Base-by-base conservation (phyloP, 2,797 vertebrate species). In the Chloroceryle amazona region DNA sequence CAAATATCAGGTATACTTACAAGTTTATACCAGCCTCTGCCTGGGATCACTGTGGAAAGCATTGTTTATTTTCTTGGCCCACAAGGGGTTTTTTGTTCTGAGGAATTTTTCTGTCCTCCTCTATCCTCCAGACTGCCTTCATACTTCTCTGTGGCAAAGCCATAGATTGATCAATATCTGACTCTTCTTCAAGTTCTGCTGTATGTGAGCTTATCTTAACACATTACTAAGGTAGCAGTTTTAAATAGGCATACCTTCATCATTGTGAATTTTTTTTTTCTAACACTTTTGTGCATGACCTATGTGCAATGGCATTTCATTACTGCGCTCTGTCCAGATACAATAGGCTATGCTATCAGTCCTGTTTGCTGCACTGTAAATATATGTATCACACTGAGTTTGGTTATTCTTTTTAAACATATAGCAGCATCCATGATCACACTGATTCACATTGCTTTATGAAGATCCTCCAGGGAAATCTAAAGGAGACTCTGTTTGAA, bases 361-460 rank as follows among this genome's bases (percentile, higher is more conserved):
- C 33, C 26, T 81, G 10, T 46, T 76, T 65, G 61, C 46, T 78
- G 25, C 63, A 46, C 29, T 81, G 96, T 26, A 65, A 81, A 60
- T 65, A 57, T 70, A 29, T 8, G 1, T 18, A 60, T 21, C 46
- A 28, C 62, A 9, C 97, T 98, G 96, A 98, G 78, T 90, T 93
- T 42, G 8, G 52, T 73, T 98, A 65, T 96, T 91, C 11, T 96
- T 93, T 96, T 79, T 57, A 86, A 73, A 89, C 97, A 94, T 98
- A 97, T 98, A 99, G 99, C 97, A 99, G 99, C 94, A 99, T 99
- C 98, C 99, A 99, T 47, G 99, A 99, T 97, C 99, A 99, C 97
- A 98, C 99, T 79, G 97, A 99, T 96, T 99, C 99, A 46, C 99
- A 99, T 97, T 99, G 99, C 97, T 99, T 99, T 98, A 98, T 99